These are phyloP conservation scores for Paramuricea clavata DNA, from an alignment of 92 coral and sea anemone species.

Conservation along the genomic window DNA sequence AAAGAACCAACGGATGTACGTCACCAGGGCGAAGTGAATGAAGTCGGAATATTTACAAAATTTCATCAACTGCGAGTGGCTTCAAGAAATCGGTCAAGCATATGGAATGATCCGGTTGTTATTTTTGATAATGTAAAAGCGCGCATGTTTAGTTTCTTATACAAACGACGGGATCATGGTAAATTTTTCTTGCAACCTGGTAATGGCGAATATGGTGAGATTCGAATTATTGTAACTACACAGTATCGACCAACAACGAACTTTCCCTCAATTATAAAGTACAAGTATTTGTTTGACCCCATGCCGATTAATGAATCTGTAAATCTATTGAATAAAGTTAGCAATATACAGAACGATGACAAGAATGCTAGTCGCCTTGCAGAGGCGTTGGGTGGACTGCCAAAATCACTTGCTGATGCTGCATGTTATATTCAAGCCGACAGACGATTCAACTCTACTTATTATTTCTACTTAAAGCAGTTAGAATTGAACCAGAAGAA, in stretches of 20 bases:
- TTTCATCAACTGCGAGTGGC: conserved; percentile 63
- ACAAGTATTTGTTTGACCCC: conserved; percentile 72
- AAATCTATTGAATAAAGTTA: conserved; percentile 61
- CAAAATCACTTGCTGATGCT: conserved; percentile 79
- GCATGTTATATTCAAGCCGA: conserved; percentile 78
- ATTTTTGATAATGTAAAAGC: conserved; percentile 82
- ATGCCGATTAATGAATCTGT: conserved; percentile 70
- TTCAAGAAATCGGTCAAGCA: conserved; percentile 55
- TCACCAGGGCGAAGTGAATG: background rate
- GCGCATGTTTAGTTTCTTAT: conserved; percentile 50
- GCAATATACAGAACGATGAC: conserved; percentile 52
- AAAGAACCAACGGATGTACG: background rate
- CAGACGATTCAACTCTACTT: conserved; percentile 61
- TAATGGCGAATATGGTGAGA: conserved; percentile 57
- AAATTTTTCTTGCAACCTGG: conserved; percentile 72
- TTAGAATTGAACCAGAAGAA: conserved; percentile 67
- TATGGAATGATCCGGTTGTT: conserved; percentile 69
- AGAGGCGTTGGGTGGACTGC: conserved; percentile 70
- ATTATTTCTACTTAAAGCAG: conserved; percentile 70
- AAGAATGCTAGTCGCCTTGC: conserved; percentile 69
- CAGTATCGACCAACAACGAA: conserved; percentile 72
- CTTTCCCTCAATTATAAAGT: conserved; percentile 47
- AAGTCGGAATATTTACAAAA: conserved; percentile 52
- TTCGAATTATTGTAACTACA: conserved; percentile 63
- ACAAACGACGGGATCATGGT: conserved; percentile 49